A percentile compares a stretch with the other conserved stretches of the same genome.
phyloP scores from a whole-genome alignment of 2,797 vertebrate genomes.

The Alosa sapidissima region DNA sequence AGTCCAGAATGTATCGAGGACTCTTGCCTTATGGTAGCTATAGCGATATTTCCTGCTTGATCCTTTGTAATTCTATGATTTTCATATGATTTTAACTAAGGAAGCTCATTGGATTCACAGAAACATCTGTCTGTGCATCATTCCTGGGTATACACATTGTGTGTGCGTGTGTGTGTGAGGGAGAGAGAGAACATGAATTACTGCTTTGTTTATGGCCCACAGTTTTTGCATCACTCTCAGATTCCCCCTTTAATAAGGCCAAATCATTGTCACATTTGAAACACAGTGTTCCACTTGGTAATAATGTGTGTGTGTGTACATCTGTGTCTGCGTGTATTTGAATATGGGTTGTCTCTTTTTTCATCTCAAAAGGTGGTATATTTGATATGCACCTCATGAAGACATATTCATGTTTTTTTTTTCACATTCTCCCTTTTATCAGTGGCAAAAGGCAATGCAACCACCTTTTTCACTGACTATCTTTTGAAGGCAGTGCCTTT shows the following conservation, averaged over 20 bases:
- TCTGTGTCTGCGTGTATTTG: constrained; percentile 38
- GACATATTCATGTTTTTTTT: constrained; percentile 1
- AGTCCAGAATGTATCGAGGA: constrained; percentile 15
- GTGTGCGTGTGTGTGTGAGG: constrained; percentile 51
- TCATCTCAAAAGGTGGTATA: neutral
- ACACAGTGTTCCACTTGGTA: neutral
- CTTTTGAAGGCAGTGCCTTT: constrained; percentile 49
- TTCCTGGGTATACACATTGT: constrained; percentile 22
- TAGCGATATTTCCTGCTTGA: constrained; percentile 1
- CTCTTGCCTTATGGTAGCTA: constrained; percentile 13
- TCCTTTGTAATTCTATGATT: neutral
- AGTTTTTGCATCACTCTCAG: neutral
- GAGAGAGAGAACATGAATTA: neutral
- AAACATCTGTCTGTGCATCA: neutral
- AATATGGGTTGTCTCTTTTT: constrained; percentile 33
- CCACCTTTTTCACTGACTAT: constrained; percentile 27
- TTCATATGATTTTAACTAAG: neutral
- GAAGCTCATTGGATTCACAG: neutral
- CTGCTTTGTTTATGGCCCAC: neutral
- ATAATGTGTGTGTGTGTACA: neutral
- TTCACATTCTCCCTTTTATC: constrained; percentile 38
- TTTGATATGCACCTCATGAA: neutral
- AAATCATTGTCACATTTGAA: neutral
- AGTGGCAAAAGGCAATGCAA: constrained; percentile 45
- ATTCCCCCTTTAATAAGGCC: neutral